A percentile compares a stretch with the other conserved stretches of the same genome.
These are phyloP conservation scores for Leucopsar rothschildi DNA, from an alignment of 2,113 vertebrate species.

Conservation along the genomic window DNA sequence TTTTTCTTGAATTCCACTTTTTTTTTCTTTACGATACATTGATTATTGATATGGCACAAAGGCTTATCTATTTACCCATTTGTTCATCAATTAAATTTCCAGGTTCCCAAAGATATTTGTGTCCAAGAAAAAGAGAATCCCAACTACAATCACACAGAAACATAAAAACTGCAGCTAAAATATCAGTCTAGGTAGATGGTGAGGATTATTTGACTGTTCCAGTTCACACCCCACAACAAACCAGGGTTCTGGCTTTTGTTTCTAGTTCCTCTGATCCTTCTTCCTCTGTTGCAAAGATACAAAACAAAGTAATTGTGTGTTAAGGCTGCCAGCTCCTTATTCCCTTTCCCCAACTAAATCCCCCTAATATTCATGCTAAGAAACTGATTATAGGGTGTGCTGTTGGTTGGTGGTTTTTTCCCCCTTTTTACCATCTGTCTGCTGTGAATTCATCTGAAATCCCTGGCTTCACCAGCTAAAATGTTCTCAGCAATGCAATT, in stretches of 20 bases:
- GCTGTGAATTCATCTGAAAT: slow-evolving; percentile 50
- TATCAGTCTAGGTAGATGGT: background rate
- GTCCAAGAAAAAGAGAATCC: background rate
- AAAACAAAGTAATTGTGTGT: background rate
- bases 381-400: background rate
- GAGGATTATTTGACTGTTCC: background rate
- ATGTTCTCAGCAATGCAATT: background rate
- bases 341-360: background rate
- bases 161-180: background rate
- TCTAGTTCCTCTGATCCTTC: background rate
- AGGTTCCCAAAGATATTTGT: background rate
- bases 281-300: background rate
- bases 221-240: background rate
- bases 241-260: background rate
- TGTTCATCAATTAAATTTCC: background rate
- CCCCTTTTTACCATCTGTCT: slow-evolving; percentile 50
- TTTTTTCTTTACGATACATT: background rate
- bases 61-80: background rate
- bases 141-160: background rate
- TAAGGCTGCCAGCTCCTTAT: background rate
- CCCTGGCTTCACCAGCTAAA: slow-evolving; percentile 29
- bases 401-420: background rate
- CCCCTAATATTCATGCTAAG: background rate
- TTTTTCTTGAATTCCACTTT: background rate
- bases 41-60: background rate